These are phyloP conservation scores for Ianthella basta DNA, from an alignment of 37 sponge, comb jelly and placozoan genomes.

Conservation along the genomic window DNA sequence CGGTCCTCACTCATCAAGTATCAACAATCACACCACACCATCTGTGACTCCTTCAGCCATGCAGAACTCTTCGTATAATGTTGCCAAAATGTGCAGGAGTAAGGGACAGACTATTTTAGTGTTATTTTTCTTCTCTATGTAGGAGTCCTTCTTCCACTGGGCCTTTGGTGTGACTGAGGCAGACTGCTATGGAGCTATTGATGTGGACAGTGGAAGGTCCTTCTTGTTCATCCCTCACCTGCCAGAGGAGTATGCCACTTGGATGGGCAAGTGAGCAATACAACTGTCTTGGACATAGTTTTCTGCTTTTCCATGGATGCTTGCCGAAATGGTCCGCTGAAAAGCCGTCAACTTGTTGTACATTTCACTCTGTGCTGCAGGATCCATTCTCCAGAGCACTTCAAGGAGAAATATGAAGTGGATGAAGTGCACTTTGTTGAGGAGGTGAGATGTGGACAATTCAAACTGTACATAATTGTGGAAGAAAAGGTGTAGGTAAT, in stretches of 20 bases:
- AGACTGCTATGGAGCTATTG: conserved; percentile 91
- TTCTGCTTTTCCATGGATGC: too few relatives aligned
- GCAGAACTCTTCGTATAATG: too few relatives aligned
- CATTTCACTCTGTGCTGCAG: conserved; percentile 39
- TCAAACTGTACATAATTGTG: too few relatives aligned
- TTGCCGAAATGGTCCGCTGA: too few relatives aligned
- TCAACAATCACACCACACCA: too few relatives aligned
- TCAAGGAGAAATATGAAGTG: conserved; percentile 84
- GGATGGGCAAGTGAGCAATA: conserved; percentile 97
- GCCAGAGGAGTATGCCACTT: conserved; percentile 89
- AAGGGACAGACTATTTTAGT: too few relatives aligned
- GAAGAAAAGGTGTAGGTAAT: too few relatives aligned
- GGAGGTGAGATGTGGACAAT: conserved; percentile 75
- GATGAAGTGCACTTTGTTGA: conserved; percentile 84
- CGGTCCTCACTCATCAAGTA: too few relatives aligned
- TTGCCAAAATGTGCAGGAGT: too few relatives aligned
- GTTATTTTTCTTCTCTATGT: not conserved
- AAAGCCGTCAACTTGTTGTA: too few relatives aligned
- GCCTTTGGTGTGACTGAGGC: conserved; percentile 95
- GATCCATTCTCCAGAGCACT: conserved; percentile 85
- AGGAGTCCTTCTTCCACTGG: conserved; percentile 99
- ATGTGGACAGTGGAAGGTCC: conserved; percentile 80
- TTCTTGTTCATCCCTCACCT: conserved; percentile 88
- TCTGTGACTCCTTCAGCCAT: too few relatives aligned
- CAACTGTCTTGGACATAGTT: too few relatives aligned